These are phyloP conservation scores for Pyrgus malvae DNA, from an alignment of 2,888 invertebrate species.

Conservation along the genomic window DNA sequence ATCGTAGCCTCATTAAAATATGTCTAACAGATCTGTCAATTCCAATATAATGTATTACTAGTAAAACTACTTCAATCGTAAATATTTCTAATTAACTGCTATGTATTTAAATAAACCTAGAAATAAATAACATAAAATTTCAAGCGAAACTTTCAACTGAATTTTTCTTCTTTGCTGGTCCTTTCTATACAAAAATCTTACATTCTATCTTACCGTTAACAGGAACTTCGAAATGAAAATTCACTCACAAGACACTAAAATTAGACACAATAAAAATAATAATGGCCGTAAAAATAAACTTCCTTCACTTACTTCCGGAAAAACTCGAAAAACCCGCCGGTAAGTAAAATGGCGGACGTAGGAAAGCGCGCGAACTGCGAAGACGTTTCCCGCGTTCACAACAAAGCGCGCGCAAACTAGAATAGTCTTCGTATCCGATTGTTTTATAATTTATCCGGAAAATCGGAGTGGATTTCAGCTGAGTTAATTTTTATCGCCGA, in stretches of 20 bases:
- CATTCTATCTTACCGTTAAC: conserved; percentile 15
- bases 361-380: conserved; percentile 59
- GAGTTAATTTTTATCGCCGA: conserved; percentile 60
- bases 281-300: conserved; percentile 45
- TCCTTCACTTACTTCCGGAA: conserved; percentile 64
- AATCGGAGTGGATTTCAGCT: conserved; percentile 48
- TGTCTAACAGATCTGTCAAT: conserved; percentile 64
- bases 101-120: too few species aligned
- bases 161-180: background rate
- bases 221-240: conserved; percentile 5
- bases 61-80: conserved; percentile 36
- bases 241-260: conserved; percentile 39
- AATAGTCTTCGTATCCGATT: conserved; percentile 9
- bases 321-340: conserved; percentile 47
- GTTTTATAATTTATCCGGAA: conserved; percentile 32
- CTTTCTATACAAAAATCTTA: background rate
- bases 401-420: conserved; percentile 34
- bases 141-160: background rate
- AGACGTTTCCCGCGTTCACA: conserved; percentile 37
- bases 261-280: conserved; percentile 40
- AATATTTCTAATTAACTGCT: too few species aligned
- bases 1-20: conserved; percentile 56
- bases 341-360: conserved; percentile 53
- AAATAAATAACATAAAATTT: too few species aligned
- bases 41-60: conserved; percentile 62